A percentile compares a stretch with the other conserved stretches of the same genome.
These are phyloP conservation scores for Tetramorium parvispinum DNA, from an alignment of 1,140 invertebrate species.

Conservation along the genomic window DNA sequence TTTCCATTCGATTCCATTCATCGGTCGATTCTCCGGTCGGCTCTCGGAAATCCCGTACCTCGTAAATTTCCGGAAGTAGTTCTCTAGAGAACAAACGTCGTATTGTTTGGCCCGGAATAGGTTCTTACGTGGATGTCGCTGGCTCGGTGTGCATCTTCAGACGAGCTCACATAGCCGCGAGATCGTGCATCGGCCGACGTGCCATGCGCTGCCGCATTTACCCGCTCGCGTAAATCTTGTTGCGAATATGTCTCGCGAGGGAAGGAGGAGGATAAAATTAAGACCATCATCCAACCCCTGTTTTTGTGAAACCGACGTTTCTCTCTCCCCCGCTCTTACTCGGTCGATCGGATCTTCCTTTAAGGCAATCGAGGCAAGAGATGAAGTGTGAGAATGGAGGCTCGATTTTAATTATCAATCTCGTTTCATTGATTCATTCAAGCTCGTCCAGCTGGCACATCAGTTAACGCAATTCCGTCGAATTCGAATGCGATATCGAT, in stretches of 20 bases:
- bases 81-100: conserved; percentile 65
- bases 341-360: background rate
- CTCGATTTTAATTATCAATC: background rate
- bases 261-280: conserved; percentile 20
- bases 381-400: background rate
- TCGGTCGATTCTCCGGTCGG: conserved; percentile 38
- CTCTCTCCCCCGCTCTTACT: background rate
- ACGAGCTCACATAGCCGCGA: background rate
- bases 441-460: background rate
- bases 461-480: background rate
- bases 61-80: conserved; percentile 68
- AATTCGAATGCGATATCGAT: background rate
- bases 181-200: background rate
- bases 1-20: conserved; percentile 65
- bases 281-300: background rate
- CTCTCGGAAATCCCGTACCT: conserved; percentile 45
- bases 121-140: conserved; percentile 42
- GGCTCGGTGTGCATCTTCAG: conserved; percentile 22
- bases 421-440: background rate
- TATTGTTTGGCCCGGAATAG: conserved; percentile 64
- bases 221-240: conserved; percentile 40
- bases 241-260: background rate
- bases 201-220: conserved; percentile 9
- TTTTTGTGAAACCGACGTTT: background rate
- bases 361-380: background rate